Conservation (phyloP, 2,797 vertebrate species). For the Clamator glandarius region DNA sequence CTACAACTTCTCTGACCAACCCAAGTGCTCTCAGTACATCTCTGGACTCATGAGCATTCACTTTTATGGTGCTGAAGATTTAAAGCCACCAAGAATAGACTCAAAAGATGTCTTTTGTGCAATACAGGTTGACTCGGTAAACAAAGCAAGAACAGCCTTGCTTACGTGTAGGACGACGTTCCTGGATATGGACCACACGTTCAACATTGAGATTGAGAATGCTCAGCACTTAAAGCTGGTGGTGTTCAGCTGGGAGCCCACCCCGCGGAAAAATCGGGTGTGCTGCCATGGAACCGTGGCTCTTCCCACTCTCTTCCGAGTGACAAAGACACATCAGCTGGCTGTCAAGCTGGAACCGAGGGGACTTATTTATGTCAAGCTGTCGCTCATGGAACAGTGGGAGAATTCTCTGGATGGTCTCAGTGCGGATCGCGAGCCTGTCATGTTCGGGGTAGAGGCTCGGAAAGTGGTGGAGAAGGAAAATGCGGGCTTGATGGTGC, state of each 20-base stretch:
- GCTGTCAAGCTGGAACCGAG: conserved; percentile 95
- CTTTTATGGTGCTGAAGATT: conserved; percentile 96
- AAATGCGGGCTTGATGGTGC: conserved; percentile 88
- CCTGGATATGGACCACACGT: conserved; percentile 97
- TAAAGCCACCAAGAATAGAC: conserved; percentile 92
- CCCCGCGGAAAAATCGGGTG: conserved; percentile 87
- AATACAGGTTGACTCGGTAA: conserved; percentile 97
- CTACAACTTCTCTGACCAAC: conserved; percentile 94
- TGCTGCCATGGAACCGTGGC: conserved; percentile 95
- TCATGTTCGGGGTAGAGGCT: conserved; percentile 92
- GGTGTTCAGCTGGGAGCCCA: conserved; percentile 97
- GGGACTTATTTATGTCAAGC: conserved; percentile 95
- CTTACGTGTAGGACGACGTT: conserved; percentile 93
- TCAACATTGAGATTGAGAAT: conserved; percentile 98
- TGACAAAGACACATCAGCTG: conserved; percentile 90
- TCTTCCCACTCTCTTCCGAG: conserved; percentile 92
- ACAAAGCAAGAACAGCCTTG: conserved; percentile 95
- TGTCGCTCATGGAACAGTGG: conserved; percentile 95
- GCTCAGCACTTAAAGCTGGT: conserved; percentile 97
- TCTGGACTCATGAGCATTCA: conserved; percentile 97
- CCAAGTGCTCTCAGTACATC: conserved; percentile 93
- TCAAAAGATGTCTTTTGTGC: conserved; percentile 96
- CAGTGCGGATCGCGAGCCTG: conserved; percentile 79
- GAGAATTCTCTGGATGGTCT: conserved; percentile 90
- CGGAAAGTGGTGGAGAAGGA: conserved; percentile 92